Percentiles rank a stretch among this genome's conserved stretches.
phyloP scores from a whole-genome alignment of 2,113 vertebrate species.

The Dicerorhinus sumatrensis region DNA sequence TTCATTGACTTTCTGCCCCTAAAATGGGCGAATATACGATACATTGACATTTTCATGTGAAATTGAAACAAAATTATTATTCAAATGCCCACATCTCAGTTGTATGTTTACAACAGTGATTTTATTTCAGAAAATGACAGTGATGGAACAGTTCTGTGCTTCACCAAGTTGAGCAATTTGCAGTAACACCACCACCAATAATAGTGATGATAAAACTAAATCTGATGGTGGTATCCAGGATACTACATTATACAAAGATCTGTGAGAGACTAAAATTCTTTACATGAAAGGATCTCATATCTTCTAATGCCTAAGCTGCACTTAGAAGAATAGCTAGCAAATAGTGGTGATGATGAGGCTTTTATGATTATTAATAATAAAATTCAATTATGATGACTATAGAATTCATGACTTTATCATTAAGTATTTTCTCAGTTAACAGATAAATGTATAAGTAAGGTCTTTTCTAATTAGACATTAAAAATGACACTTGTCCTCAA shows the following conservation, averaged over 20 bases:
- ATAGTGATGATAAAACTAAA: background rate
- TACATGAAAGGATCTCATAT: background rate
- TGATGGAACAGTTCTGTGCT: background rate
- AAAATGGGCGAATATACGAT: constrained; percentile 27
- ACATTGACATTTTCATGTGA: constrained; percentile 20
- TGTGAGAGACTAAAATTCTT: background rate
- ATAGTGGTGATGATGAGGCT: background rate
- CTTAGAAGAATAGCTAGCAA: background rate
- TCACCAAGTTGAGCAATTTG: background rate
- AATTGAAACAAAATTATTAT: background rate
- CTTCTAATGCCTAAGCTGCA: background rate
- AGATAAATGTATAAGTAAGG: background rate
- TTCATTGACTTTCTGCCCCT: constrained; percentile 96
- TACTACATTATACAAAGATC: background rate
- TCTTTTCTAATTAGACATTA: background rate
- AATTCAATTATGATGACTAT: background rate
- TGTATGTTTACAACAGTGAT: background rate
- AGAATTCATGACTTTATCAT: background rate
- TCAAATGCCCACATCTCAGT: background rate
- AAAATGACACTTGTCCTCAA: background rate
- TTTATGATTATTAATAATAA: constrained; percentile 40
- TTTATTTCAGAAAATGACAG: background rate
- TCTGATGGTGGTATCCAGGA: background rate
- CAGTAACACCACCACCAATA: background rate
- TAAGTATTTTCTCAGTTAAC: background rate